These are phyloP conservation scores for Chymomyza procnemis DNA, from an alignment of 2,888 invertebrate species.

Conservation along the genomic window DNA sequence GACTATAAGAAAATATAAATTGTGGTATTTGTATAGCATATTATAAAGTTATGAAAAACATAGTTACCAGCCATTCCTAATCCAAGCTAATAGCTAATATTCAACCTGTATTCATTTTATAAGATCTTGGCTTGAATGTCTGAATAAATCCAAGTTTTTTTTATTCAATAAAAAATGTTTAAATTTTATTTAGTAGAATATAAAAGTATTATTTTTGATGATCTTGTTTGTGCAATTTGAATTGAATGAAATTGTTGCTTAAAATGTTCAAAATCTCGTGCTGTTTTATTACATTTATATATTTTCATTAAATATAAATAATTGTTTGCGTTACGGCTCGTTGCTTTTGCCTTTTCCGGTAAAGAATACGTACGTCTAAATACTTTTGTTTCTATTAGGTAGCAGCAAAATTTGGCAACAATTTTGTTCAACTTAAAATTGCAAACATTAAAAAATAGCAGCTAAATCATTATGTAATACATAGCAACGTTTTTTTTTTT, in stretches of 20 bases:
- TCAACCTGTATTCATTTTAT: slow-evolving; percentile 47
- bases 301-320: slow-evolving; percentile 45
- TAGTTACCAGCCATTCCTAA: slow-evolving; percentile 5
- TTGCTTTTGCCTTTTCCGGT: slow-evolving; percentile 3
- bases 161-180: slow-evolving; percentile 71
- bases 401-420: slow-evolving; percentile 34
- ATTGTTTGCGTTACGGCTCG: slow-evolving; percentile 23
- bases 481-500: neutral
- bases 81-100: slow-evolving; percentile 22
- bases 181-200: slow-evolving; percentile 73
- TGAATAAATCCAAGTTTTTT: slow-evolving; percentile 46
- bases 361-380: slow-evolving; percentile 29
- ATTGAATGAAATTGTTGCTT: slow-evolving; percentile 54
- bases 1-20: slow-evolving; percentile 94
- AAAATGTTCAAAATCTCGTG: slow-evolving; percentile 39
- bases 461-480: neutral
- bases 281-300: slow-evolving; percentile 40
- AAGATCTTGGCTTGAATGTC: neutral
- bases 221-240: slow-evolving; percentile 42
- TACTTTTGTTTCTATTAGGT: slow-evolving; percentile 35
- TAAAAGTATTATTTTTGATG: slow-evolving; percentile 45
- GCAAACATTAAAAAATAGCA: neutral
- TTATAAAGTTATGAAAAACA: neutral
- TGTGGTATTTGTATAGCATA: neutral
- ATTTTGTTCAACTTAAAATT: slow-evolving; percentile 12